Conservation (phyloP, 2,797 vertebrate species). For the Malurus splendens region DNA sequence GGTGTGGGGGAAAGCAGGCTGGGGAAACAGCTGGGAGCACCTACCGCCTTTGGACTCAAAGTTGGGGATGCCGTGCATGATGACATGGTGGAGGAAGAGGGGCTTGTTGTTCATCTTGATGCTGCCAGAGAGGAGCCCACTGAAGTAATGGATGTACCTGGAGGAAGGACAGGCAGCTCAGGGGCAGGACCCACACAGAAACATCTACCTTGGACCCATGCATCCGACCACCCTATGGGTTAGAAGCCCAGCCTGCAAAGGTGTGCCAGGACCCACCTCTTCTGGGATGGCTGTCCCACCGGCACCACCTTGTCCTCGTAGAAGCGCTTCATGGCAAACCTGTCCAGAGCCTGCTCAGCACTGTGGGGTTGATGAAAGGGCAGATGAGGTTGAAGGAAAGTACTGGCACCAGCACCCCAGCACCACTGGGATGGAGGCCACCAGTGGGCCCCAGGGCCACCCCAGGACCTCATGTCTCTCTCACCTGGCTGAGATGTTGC, state of each 20-base stretch:
- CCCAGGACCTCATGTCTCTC: background rate
- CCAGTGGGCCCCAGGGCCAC: background rate
- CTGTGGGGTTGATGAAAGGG: slow-evolving; percentile 55
- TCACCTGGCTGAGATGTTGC: slow-evolving; percentile 97
- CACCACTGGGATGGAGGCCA: accelerated
- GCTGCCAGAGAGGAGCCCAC: slow-evolving; percentile 89
- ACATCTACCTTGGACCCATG: background rate
- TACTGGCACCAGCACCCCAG: background rate
- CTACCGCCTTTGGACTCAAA: slow-evolving; percentile 93
- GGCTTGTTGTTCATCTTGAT: slow-evolving; percentile 99
- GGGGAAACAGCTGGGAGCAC: background rate
- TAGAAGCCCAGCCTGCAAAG: background rate
- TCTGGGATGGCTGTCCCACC: slow-evolving; percentile 94
- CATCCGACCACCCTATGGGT: background rate
- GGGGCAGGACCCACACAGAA: background rate
- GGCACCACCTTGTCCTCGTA: slow-evolving; percentile 98
- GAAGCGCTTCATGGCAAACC: slow-evolving; percentile 98
- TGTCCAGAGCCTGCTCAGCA: slow-evolving; percentile 93
- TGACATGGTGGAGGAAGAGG: slow-evolving; percentile 94
- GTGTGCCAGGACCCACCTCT: slow-evolving; percentile 75
- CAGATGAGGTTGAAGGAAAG: background rate
- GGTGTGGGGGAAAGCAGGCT: background rate
- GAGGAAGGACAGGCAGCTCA: background rate
- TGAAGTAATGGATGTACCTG: slow-evolving; percentile 97
- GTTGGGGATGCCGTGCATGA: slow-evolving; percentile 97